These are phyloP conservation scores for Heliconius sara DNA, from an alignment of 2,888 invertebrate species.

Conservation along the genomic window DNA sequence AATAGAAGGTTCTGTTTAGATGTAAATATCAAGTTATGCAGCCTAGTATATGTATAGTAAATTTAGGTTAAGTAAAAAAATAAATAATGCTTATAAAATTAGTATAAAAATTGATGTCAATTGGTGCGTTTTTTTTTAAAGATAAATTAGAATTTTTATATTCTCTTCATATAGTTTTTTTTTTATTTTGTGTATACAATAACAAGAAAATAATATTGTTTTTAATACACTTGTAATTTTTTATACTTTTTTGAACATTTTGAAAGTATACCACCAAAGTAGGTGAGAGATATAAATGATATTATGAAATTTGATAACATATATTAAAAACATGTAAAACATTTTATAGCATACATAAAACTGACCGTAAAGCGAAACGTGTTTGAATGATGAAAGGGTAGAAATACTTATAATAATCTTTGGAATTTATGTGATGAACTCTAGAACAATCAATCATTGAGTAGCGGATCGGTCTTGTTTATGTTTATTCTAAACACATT, in stretches of 20 bases:
- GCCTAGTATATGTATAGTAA: not conserved
- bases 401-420: not conserved
- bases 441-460: not conserved
- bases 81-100: not conserved
- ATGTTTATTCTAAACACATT: not conserved
- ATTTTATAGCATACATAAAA: not conserved
- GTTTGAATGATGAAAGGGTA: not conserved
- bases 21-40: constrained; percentile 1
- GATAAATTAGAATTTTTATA: not conserved
- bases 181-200: not conserved
- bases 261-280: not conserved
- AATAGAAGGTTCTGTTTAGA: constrained; percentile 25
- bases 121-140: not conserved
- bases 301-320: not conserved
- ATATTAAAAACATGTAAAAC: not conserved
- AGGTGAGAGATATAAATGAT: not conserved
- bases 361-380: not conserved
- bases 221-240: not conserved
- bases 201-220: not conserved
- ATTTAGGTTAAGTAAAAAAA: not conserved
- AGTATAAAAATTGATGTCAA: not conserved
- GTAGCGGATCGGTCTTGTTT: not conserved
- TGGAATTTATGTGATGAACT: not conserved
- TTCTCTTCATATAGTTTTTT: not conserved
- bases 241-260: not conserved